Conservation (phyloP, 2,113 vertebrate genomes). For the Dipodomys ordii region DNA sequence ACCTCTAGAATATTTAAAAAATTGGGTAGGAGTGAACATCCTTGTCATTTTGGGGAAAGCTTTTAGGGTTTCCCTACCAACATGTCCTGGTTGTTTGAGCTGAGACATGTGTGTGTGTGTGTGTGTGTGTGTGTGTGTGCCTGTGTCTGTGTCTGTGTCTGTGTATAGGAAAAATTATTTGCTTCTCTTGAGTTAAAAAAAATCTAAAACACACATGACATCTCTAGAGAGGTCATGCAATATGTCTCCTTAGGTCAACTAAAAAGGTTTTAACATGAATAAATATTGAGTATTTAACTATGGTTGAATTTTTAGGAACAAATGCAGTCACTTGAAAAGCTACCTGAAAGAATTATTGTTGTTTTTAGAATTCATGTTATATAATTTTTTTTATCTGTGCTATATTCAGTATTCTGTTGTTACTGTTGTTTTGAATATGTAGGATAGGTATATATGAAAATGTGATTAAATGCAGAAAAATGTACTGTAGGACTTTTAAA, state of each 20-base stretch:
- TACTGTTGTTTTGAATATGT: neutral
- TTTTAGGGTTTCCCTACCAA: neutral
- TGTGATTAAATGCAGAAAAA: constrained; percentile 24
- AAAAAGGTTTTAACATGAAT: neutral
- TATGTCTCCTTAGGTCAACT: neutral
- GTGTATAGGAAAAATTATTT: neutral
- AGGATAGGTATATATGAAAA: neutral
- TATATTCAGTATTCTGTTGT: constrained; percentile 1
- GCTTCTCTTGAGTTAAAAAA: constrained; percentile 34
- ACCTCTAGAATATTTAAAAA: neutral
- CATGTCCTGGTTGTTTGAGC: neutral
- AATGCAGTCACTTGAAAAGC: constrained; percentile 6
- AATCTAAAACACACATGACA: neutral
- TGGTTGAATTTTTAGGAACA: constrained; percentile 36
- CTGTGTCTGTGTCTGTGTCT: neutral
- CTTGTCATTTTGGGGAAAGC: neutral
- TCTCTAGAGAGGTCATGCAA: neutral
- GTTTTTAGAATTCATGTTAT: neutral
- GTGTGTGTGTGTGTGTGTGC: no score
- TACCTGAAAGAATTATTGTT: neutral
- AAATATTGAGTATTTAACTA: neutral
- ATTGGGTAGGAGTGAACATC: neutral
- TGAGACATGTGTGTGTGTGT: neutral
- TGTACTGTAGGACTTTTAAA: neutral
- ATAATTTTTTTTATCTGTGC: constrained; percentile 6